Evolutionary conservation across 1,140 invertebrate species (phyloP).

Genomic region (Episyrphus balteatus): DNA sequence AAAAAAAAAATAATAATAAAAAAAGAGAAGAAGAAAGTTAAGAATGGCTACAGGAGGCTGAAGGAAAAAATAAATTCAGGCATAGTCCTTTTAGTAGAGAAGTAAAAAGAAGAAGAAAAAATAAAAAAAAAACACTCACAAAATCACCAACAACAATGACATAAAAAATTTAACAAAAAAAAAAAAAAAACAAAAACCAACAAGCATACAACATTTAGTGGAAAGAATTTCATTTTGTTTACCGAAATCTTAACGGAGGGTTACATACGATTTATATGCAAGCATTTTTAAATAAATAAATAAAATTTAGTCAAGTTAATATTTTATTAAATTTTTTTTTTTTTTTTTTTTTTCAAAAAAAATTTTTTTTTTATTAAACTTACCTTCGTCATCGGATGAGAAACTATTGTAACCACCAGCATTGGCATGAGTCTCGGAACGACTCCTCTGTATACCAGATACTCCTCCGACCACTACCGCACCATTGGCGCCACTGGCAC

Average conservation of each 20-base stretch:
- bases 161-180: neutral
- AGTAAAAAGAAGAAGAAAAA: too few species aligned
- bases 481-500: constrained; percentile 15
- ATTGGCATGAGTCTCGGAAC: constrained; percentile 39
- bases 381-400: constrained; percentile 81
- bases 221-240: too few species aligned
- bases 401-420: constrained; percentile 64
- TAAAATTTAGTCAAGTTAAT: constrained; percentile 1
- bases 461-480: constrained; percentile 10
- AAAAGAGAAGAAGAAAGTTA: too few species aligned
- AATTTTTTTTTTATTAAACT: constrained; percentile 8
- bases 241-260: too few species aligned
- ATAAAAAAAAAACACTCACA: too few species aligned
- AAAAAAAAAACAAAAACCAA: constrained; percentile 6
- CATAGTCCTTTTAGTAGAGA: too few species aligned
- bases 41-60: too few species aligned
- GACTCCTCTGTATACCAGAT: constrained; percentile 33
- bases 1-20: too few species aligned
- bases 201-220: too few species aligned
- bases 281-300: constrained; percentile 7
- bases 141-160: constrained; percentile 3
- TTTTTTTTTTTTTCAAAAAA: neutral
- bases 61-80: too few species aligned
- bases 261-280: neutral
- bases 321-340: constrained; percentile 4